These are phyloP conservation scores for Antitype chi DNA, from an alignment of 2,888 invertebrate genomes.

Conservation along the genomic window DNA sequence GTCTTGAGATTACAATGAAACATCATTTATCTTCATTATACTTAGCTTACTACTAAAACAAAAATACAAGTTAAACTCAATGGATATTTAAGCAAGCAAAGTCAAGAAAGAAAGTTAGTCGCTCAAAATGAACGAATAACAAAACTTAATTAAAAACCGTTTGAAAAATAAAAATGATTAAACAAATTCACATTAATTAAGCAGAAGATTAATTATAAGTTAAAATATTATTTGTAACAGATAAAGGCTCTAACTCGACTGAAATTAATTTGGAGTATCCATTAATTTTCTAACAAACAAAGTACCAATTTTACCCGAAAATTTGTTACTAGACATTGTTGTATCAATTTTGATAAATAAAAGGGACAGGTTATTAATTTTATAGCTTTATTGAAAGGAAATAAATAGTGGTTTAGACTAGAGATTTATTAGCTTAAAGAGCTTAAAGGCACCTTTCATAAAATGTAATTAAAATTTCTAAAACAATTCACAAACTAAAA, in stretches of 20 bases:
- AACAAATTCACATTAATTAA: conserved; percentile 54
- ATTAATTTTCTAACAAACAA: conserved; percentile 77
- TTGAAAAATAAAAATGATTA: conserved; percentile 4
- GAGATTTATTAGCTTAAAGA: conserved; percentile 44
- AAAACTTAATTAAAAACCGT: conserved; percentile 34
- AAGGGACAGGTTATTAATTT: conserved; percentile 63
- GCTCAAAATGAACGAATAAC: conserved; percentile 7
- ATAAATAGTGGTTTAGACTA: conserved; percentile 40
- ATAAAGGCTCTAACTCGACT: conserved; percentile 68
- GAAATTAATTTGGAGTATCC: conserved; percentile 78
- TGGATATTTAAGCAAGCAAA: background rate
- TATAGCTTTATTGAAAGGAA: conserved; percentile 58
- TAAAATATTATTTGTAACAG: conserved; percentile 69
- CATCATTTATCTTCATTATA: conserved; percentile 44
- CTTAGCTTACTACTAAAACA: conserved; percentile 17
- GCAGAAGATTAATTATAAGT: conserved; percentile 69
- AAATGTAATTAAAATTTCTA: conserved; percentile 24
- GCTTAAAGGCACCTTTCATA: background rate
- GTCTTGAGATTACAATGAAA: conserved; percentile 31
- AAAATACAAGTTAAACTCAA: conserved; percentile 10
- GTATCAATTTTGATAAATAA: conserved; percentile 66
- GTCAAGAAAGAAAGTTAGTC: background rate
- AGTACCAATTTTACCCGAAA: conserved; percentile 73
- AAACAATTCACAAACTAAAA: no score
- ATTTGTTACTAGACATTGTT: conserved; percentile 68